phyloP scores from a whole-genome alignment of 2,797 vertebrate species.

The Myotis vivesi region DNA sequence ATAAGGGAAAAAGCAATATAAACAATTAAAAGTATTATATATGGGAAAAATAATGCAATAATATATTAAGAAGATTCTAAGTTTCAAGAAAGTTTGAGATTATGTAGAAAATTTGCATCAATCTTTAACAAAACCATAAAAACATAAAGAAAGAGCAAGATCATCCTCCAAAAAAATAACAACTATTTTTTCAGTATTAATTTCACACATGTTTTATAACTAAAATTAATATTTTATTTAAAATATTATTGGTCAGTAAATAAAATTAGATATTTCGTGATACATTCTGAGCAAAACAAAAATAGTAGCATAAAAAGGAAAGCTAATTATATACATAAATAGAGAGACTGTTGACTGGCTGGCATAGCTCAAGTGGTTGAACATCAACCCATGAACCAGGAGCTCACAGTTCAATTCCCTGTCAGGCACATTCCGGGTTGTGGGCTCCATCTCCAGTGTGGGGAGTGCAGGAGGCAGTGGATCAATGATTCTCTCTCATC shows the following conservation, averaged over 20 bases:
- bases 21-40: not conserved
- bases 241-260: not conserved
- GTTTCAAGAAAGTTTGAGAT: not conserved
- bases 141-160: not conserved
- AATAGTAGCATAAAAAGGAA: not conserved
- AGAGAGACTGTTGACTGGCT: too few relatives aligned
- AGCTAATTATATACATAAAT: not conserved
- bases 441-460: too few relatives aligned
- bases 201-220: not conserved
- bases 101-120: not conserved
- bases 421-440: too few relatives aligned
- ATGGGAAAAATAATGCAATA: not conserved
- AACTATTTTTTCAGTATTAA: not conserved
- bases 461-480: too few relatives aligned
- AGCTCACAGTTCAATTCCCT: too few relatives aligned
- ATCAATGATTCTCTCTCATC: too few relatives aligned
- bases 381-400: too few relatives aligned
- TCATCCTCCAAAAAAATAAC: not conserved
- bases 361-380: too few relatives aligned
- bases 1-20: not conserved
- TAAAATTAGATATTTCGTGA: not conserved
- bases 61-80: not conserved
- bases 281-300: not conserved
- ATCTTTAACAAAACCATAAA: not conserved
- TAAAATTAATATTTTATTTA: not conserved